Conservation (phyloP, 2,113 vertebrate genomes). For the Ranitomeya imitator region DNA sequence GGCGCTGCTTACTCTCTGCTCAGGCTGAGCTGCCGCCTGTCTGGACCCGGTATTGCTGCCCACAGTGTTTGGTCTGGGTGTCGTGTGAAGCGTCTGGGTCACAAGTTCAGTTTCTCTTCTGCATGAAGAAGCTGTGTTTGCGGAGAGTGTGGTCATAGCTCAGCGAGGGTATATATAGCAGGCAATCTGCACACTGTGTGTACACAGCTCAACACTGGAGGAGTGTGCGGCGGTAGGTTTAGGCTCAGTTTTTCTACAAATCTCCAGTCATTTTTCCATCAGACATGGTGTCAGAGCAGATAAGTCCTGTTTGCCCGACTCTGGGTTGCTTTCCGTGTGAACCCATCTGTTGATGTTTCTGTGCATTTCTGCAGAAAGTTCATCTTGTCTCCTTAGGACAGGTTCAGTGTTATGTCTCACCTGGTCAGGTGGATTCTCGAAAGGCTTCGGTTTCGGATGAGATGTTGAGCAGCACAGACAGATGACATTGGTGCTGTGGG, state of each 20-base stretch:
- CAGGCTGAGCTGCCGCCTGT: background rate
- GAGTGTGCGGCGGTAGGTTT: constrained; percentile 1
- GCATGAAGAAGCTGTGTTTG: constrained; percentile 44
- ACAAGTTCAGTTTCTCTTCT: constrained; percentile 51
- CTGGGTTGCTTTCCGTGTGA: background rate
- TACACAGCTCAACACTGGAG: background rate
- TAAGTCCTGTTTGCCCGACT: background rate
- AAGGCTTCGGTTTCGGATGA: no score
- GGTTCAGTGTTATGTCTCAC: no score
- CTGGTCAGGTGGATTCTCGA: no score
- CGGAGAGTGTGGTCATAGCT: constrained; percentile 31
- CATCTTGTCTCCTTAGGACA: background rate
- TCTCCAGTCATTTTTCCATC: background rate
- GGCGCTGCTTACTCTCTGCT: constrained; percentile 21
- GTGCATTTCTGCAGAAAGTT: background rate
- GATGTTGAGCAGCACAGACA: no score
- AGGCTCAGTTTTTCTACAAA: background rate
- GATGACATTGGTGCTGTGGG: no score
- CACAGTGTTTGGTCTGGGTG: constrained; percentile 22
- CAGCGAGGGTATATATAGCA: constrained; percentile 26
- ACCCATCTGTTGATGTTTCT: background rate
- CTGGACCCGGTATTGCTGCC: background rate
- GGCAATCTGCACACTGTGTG: constrained; percentile 19
- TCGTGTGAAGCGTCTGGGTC: constrained; percentile 47
- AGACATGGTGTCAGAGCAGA: background rate